Conservation (phyloP, 2,113 vertebrate species). For the Oreocharis arfaki region DNA sequence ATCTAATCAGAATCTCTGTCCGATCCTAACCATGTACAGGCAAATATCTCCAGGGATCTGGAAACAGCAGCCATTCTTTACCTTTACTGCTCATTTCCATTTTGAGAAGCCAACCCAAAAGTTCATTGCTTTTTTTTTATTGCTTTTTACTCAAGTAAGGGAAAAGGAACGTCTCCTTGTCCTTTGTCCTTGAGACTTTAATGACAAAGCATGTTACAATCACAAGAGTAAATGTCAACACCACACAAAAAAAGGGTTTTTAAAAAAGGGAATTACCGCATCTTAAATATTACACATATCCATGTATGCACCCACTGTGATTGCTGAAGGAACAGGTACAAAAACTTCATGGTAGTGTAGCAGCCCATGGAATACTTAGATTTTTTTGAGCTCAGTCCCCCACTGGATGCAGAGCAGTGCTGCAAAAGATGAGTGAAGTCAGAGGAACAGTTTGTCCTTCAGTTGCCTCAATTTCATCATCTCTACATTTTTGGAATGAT, state of each 20-base stretch:
- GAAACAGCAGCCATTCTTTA: background rate
- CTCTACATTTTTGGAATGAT: background rate
- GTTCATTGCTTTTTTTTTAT: background rate
- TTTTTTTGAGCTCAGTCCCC: background rate
- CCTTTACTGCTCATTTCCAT: background rate
- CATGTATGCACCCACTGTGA: accelerated
- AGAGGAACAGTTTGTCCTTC: background rate
- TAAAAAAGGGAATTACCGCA: background rate
- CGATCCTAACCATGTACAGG: background rate
- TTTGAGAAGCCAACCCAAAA: background rate
- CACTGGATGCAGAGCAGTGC: background rate
- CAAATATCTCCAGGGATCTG: background rate
- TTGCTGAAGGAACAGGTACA: background rate
- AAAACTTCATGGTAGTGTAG: background rate
- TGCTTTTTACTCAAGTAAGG: background rate
- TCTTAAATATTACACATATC: background rate
- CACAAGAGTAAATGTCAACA: background rate
- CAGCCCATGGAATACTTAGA: background rate
- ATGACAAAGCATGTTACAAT: background rate
- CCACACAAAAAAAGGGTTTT: background rate
- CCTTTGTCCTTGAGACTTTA: background rate
- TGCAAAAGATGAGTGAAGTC: background rate
- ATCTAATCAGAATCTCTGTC: background rate
- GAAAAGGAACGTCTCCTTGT: background rate
- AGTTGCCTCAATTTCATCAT: background rate